Base-by-base conservation (phyloP, 2,797 vertebrate genomes). In the Tangara arthus region DNA sequence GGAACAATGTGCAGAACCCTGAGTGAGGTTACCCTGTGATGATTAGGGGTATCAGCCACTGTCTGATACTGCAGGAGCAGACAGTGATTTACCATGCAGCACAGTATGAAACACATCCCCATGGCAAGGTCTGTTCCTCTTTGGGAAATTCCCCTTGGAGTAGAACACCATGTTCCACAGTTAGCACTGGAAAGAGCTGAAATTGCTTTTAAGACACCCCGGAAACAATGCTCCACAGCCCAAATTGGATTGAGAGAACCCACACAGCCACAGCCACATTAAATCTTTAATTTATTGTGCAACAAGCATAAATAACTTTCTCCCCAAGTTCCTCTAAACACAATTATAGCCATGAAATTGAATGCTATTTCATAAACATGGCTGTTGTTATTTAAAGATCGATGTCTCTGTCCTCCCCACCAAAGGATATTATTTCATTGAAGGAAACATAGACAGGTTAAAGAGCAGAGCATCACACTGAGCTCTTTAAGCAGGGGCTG, bases 261-360 rank as follows among this genome's bases (percentile, higher is more conserved):
- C 59, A 89, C 80, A 32, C 79, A 49, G 82, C 23, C 82, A 60
- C 61, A 53, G 64, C 37, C 59, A 60, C 59, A 60, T 60, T 60
- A 60, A 41, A 87, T 68, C 69, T 84, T 42, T 35, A 13, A 37
- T 96, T 97, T 97, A 97, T 96, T 96, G 90, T 71, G 91, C 92
- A 75, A 91, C 52, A 85, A 78, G 68, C 46, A 16, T n/a, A 53
- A 82, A 21, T 8, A 77, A 60, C 56, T 12, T 83, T 50, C 42
- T 63, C 66, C 65, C 80, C 63, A 8, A 27, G n/a, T 37, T 77
- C 39, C 47, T 61, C 64, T 60, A 6, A 82, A 87, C 41, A 82
- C 37, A 24, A 18, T 34, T 70, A 79, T 2, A 66, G 82, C 81
- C 53, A 53, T 0, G 14, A 94, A 70, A 82, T 52, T 7, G 0